Evolutionary conservation across 35 echinoderm and acorn worm species (phyloP), one percentile per base, ranked within the genome.

Genomic region (Diadema setosum): DNA sequence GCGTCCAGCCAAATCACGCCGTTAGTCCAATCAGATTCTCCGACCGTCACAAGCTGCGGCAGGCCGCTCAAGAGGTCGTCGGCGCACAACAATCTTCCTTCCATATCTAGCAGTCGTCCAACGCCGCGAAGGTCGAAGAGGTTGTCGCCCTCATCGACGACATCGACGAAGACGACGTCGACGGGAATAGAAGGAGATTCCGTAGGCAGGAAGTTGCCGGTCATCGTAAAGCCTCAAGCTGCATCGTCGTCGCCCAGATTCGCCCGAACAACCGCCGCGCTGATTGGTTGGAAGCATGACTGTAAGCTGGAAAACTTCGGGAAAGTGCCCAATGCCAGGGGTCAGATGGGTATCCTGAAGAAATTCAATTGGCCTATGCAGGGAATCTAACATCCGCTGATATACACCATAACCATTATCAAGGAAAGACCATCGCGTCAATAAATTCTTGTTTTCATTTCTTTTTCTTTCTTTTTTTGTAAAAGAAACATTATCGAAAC

Each of bases 301-400:
- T 84, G 90, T 42, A 83, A 85, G 44, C 83, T 95, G 24, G 96
- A 95, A 75, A 48, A 67, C 2, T 99, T 95, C 46, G 96, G 96
- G 18, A 85, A 90, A 17, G 92, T 92, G 5, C 92, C 96, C 31
- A 99, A 99, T 86, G 93, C 96, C 24, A 52, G 88, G 70, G 96
- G 96, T 21, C 90, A 95, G 42, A 85, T 94, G 17, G 89, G 96
- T 16, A 99, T 99, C 42, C 46, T 94, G 57, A 99, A 99, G 46
- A 46, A 92, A 27, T 83, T 99, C 18, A 87, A 95, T 37, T 99
- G 96, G 96, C 92, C 96, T 37, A 64, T 65, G 34, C 92, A 95
- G 80, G 93, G 96, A 32, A 69, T 98, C n/a, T n/a, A n/a, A n/a
- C n/a, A n/a, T n/a, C n/a, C n/a, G n/a, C n/a, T n/a, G n/a, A n/a